These are phyloP conservation scores for Drosophila meridiana DNA, from an alignment of 2,888 invertebrate species.

Conservation along the genomic window DNA sequence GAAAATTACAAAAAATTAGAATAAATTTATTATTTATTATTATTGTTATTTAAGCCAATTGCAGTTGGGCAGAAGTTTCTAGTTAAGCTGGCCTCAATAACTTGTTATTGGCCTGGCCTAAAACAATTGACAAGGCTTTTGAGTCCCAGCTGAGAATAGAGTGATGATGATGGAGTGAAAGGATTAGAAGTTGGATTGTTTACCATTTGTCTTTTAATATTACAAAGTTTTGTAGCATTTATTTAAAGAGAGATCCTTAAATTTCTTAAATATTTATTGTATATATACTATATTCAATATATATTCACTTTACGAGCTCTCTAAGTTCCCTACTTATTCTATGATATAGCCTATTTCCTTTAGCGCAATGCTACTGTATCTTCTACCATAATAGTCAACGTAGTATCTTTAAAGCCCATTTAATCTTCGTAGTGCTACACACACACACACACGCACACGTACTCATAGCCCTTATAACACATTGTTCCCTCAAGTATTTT, in stretches of 20 bases:
- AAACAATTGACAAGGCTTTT: background rate
- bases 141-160: background rate
- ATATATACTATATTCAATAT: no score
- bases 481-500: background rate
- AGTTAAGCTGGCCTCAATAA: background rate
- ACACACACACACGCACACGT: background rate
- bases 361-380: background rate
- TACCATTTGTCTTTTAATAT: no score
- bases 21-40: constrained; percentile 3
- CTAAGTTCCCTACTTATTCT: background rate
- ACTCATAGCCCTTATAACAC: background rate
- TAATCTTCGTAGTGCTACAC: background rate
- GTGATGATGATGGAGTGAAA: background rate
- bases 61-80: background rate
- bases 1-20: background rate
- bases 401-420: background rate
- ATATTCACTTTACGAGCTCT: no score
- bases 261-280: no score
- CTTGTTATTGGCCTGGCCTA: background rate
- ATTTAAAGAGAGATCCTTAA: no score
- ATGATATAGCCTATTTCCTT: no score
- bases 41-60: background rate
- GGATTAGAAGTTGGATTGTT: no score
- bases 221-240: no score
- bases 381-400: background rate